A percentile compares a stretch with the other conserved stretches of the same genome.
Conservation (phyloP, 2,113 vertebrate species). For the Oplegnathus fasciatus region DNA sequence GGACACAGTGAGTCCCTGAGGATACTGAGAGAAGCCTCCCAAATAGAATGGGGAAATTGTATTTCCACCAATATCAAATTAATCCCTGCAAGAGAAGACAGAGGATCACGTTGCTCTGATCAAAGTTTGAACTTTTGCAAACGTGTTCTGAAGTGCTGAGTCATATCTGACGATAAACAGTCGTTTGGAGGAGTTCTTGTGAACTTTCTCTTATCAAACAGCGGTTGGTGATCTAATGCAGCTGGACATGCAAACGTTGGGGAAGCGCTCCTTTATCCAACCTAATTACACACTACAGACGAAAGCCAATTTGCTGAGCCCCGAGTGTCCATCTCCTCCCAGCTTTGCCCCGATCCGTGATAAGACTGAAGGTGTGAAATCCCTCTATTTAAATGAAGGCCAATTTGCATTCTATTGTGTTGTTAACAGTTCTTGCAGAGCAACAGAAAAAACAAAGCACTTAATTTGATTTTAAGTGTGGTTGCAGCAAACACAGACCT, state of each 20-base stretch:
- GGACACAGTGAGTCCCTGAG: background rate
- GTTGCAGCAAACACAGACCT: constrained; percentile 47
- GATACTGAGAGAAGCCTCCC: background rate
- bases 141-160: no score
- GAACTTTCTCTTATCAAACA: constrained; percentile 32
- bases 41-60: background rate
- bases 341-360: constrained; percentile 1
- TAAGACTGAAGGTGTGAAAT: constrained; percentile 68
- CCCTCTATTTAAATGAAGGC: constrained; percentile 57
- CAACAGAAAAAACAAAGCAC: constrained; percentile 54
- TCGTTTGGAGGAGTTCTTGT: constrained; percentile 3
- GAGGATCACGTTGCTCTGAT: background rate
- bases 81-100: background rate
- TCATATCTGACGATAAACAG: constrained; percentile 24
- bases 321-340: constrained; percentile 57
- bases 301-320: constrained; percentile 59
- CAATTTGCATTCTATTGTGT: constrained; percentile 76
- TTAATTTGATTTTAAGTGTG: constrained; percentile 71
- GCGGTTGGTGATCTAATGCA: constrained; percentile 17
- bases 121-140: background rate
- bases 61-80: background rate
- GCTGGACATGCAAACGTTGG: constrained; percentile 29
- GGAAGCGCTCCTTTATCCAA: constrained; percentile 48
- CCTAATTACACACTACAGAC: constrained; percentile 49
- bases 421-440: constrained; percentile 60